Evolutionary conservation across 1,140 invertebrate species (phyloP).

Genomic region (Dysdera silvatica): DNA sequence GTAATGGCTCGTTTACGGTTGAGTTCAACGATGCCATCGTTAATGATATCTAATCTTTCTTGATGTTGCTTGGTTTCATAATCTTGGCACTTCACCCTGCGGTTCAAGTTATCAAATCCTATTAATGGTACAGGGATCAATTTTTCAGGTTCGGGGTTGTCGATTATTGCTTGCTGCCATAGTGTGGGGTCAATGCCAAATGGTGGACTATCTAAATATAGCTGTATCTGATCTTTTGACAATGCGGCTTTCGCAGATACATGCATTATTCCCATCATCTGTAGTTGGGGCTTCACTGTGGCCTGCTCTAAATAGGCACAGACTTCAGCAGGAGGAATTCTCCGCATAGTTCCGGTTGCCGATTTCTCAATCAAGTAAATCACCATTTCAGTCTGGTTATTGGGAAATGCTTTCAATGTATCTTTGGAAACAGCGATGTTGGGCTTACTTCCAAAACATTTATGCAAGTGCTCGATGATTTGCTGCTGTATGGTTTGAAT

Average conservation of each 20-base stretch:
- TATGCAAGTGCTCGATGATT: slow-evolving; percentile 47
- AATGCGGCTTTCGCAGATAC: slow-evolving; percentile 32
- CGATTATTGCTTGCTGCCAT: slow-evolving; percentile 72
- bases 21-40: slow-evolving; percentile 64
- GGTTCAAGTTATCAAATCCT: slow-evolving; percentile 76
- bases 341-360: slow-evolving; percentile 49
- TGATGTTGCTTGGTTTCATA: slow-evolving; percentile 70
- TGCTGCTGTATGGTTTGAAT: slow-evolving; percentile 64
- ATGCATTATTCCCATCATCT: slow-evolving; percentile 56
- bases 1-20: slow-evolving; percentile 62
- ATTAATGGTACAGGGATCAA: slow-evolving; percentile 88
- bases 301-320: slow-evolving; percentile 57
- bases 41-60: slow-evolving; percentile 61
- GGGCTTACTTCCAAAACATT: slow-evolving; percentile 66
- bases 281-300: slow-evolving; percentile 58
- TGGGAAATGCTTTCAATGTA: slow-evolving; percentile 61
- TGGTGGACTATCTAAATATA: slow-evolving; percentile 82
- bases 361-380: slow-evolving; percentile 71
- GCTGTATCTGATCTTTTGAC: slow-evolving; percentile 59
- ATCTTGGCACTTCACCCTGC: slow-evolving; percentile 67
- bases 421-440: slow-evolving; percentile 70
- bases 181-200: slow-evolving; percentile 49
- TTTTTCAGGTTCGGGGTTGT: slow-evolving; percentile 81
- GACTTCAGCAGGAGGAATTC: slow-evolving; percentile 66
- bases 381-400: slow-evolving; percentile 63